Evolutionary conservation across 2,888 invertebrate species (phyloP), one percentile per base, ranked within the genome.

Genomic region (Nomada lathburiana): DNA sequence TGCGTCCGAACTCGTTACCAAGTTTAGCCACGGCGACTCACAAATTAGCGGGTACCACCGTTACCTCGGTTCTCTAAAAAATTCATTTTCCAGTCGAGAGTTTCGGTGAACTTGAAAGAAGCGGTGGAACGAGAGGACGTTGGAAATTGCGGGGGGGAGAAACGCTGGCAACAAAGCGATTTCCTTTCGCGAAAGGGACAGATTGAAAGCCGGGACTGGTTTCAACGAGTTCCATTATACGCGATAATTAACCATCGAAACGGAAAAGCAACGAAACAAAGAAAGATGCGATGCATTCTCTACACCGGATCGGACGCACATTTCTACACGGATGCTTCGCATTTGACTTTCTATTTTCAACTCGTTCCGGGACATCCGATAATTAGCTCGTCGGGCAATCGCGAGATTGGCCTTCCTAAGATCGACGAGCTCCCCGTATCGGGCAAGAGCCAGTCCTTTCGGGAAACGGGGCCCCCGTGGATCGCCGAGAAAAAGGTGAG

Each of bases 401-500:
- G 18, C 26, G 4, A 20, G 4, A 3, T 18, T 36, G 42, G 5
- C 2, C 0, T 68, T 42, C 10, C 2, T 2, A 11, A 11, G 4
- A 36, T 36, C 20, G 36, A 20, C 29, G 0, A 11, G 13, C 44
- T 65, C 7, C 26, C 18, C 2, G 7, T 16, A 52, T 20, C 26
- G 42, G 2, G 26, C 16, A 57, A 7, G 26, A 20, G 1, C 29
- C 29, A 20, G 13, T n/a, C 16, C 16, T 16, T 44, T 47, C 5
- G 10, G 20, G 50, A 50, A 67, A 67, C 50, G 2, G 5, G 5
- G 13, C 9, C 52, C 52, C 11, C 26, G 55, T 20, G 16, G 20
- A 55, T 65, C 36, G 29, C n/a, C 47, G 42, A 20, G 42, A 47
- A 52, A 72, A 62, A 67, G 26, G 57, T 55, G 78, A 78, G 77